phyloP scores from a whole-genome alignment of 2,888 invertebrate genomes.

The Anthoptus insignis region DNA sequence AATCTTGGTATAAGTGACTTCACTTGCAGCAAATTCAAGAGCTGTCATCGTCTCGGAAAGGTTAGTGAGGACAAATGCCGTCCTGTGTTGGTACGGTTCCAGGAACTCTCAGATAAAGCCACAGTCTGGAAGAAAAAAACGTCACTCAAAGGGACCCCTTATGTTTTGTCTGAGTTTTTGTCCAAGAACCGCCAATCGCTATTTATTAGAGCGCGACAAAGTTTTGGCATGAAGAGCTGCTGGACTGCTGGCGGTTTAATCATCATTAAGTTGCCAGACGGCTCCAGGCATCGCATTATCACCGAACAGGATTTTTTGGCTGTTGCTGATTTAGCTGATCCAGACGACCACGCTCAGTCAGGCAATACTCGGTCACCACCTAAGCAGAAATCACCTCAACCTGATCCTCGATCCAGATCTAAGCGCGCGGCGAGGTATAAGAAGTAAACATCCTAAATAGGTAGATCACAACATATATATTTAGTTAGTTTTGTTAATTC shows the following conservation, averaged over 20 bases:
- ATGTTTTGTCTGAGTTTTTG: not conserved
- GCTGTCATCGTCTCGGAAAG: not conserved
- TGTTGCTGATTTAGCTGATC: too few relatives aligned
- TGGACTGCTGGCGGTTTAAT: conserved; percentile 4
- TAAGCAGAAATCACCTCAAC: not conserved
- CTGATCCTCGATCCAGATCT: not conserved
- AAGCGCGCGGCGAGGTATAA: not conserved
- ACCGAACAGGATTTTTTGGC: not conserved
- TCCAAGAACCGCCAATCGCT: not conserved
- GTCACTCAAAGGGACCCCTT: not conserved
- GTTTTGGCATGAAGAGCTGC: conserved; percentile 3
- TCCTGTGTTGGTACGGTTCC: not conserved
- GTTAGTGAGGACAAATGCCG: not conserved
- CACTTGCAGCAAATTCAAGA: not conserved
- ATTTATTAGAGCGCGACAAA: not conserved
- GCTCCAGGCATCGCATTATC: not conserved
- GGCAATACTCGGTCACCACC: not conserved
- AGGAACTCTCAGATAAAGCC: not conserved
- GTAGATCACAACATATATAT: too few relatives aligned
- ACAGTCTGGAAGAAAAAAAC: not conserved
- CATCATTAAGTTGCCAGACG: not conserved
- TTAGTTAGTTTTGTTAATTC: too few relatives aligned
- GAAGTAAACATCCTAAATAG: not conserved
- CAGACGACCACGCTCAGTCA: not conserved
- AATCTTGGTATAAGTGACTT: not conserved